These are phyloP conservation scores for Pomacea canaliculata DNA, from an alignment of 2,888 invertebrate species.

Conservation along the genomic window DNA sequence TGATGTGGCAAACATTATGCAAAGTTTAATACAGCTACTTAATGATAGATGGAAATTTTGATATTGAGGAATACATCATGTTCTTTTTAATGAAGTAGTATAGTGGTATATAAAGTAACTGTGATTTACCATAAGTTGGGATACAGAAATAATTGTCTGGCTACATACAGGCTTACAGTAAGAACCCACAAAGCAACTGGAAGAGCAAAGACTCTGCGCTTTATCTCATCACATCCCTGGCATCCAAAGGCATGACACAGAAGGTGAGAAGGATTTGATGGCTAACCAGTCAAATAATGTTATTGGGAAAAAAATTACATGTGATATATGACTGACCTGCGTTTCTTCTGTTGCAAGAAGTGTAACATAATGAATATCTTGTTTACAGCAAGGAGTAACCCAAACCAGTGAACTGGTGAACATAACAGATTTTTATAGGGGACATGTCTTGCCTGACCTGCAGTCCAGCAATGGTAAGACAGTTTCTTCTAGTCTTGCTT, in stretches of 20 bases:
- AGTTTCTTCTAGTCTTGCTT: not conserved
- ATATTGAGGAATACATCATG: too few species aligned
- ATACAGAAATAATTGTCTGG: too few species aligned
- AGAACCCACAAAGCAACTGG: constrained; percentile 86
- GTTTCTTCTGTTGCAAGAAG: too few species aligned
- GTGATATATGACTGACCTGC: too few species aligned
- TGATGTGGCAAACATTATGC: too few species aligned
- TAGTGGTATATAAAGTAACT: too few species aligned
- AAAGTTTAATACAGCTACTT: too few species aligned
- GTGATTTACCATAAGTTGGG: too few species aligned
- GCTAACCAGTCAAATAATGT: not conserved
- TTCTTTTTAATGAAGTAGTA: too few species aligned
- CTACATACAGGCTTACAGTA: constrained; percentile 77
- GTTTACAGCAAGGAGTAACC: constrained; percentile 83
- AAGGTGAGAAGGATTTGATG: constrained; percentile 39
- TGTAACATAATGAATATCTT: too few species aligned
- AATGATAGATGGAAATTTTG: too few species aligned
- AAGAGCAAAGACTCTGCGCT: constrained; percentile 95
- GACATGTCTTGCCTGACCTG: constrained; percentile 89
- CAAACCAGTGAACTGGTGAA: constrained; percentile 91
- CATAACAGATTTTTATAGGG: constrained; percentile 87
- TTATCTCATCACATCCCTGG: constrained; percentile 94
- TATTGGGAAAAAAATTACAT: too few species aligned
- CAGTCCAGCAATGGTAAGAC: constrained; percentile 75
- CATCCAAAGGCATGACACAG: constrained; percentile 78